A percentile compares a stretch with the other conserved stretches of the same genome.
phyloP scores from a whole-genome alignment of 2,113 vertebrate species.

The Tychaedon coryphoeus region DNA sequence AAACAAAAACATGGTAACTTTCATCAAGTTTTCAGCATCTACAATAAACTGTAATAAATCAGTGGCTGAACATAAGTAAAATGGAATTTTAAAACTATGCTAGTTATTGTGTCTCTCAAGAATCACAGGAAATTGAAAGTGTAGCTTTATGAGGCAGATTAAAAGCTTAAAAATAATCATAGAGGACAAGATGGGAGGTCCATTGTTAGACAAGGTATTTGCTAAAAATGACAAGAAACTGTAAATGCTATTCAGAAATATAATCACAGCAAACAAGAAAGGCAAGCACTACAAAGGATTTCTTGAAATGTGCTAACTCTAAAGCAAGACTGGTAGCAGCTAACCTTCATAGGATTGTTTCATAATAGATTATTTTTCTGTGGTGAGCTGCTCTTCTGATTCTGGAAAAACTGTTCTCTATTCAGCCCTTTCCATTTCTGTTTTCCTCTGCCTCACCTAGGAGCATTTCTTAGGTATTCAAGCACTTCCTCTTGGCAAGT shows the following conservation, averaged over 20 bases:
- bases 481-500: background rate
- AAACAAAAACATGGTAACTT: background rate
- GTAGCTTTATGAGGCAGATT: background rate
- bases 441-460: background rate
- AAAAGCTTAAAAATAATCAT: background rate
- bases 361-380: background rate
- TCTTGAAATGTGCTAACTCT: background rate
- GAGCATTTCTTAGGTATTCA: background rate
- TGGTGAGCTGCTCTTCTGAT: background rate
- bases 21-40: background rate
- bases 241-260: background rate
- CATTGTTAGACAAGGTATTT: background rate
- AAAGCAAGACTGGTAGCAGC: background rate
- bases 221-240: background rate
- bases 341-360: background rate
- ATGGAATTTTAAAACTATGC: background rate
- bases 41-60: background rate
- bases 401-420: background rate
- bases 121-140: constrained; percentile 13
- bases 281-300: background rate
- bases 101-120: background rate
- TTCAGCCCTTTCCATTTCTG: background rate
- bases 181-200: background rate
- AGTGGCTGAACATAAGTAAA: background rate
- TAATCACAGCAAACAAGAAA: background rate